phyloP scores from a whole-genome alignment of 2,797 vertebrate genomes.

The Enteromius mattozi region DNA sequence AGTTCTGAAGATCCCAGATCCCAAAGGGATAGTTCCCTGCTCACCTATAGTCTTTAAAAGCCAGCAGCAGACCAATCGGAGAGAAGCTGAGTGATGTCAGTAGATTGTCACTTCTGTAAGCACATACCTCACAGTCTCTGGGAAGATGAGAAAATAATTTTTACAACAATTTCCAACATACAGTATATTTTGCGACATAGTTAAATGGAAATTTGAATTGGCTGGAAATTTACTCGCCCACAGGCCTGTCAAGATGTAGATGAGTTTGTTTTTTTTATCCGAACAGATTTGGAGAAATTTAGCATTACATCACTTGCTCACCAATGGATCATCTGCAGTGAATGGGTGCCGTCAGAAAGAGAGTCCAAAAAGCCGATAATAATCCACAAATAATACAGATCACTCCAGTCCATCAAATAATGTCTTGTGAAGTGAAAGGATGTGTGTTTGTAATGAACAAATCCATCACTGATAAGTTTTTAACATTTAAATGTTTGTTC shows the following conservation, averaged over 20 bases:
- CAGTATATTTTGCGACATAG: neutral
- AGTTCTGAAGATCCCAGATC: neutral
- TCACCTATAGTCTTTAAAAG: slow-evolving; percentile 93
- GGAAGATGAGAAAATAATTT: slow-evolving; percentile 50
- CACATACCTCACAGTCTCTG: slow-evolving; percentile 76
- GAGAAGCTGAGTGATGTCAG: slow-evolving; percentile 92
- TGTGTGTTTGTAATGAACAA: neutral
- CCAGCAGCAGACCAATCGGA: slow-evolving; percentile 87
- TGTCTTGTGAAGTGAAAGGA: neutral
- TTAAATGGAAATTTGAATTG: neutral
- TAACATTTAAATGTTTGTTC: neutral
- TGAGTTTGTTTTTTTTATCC: neutral
- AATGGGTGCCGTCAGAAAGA: neutral
- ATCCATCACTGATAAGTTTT: neutral
- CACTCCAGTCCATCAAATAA: neutral
- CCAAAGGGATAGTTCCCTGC: neutral
- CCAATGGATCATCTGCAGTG: neutral
- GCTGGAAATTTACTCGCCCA: neutral
- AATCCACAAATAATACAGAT: neutral
- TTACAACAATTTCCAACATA: neutral
- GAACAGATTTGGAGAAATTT: neutral
- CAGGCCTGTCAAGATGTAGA: neutral
- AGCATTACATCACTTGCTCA: neutral
- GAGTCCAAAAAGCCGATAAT: neutral
- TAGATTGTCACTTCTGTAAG: slow-evolving; percentile 76